Evolutionary conservation across 1,140 invertebrate species (phyloP).

Genomic region (Apis cerana): DNA sequence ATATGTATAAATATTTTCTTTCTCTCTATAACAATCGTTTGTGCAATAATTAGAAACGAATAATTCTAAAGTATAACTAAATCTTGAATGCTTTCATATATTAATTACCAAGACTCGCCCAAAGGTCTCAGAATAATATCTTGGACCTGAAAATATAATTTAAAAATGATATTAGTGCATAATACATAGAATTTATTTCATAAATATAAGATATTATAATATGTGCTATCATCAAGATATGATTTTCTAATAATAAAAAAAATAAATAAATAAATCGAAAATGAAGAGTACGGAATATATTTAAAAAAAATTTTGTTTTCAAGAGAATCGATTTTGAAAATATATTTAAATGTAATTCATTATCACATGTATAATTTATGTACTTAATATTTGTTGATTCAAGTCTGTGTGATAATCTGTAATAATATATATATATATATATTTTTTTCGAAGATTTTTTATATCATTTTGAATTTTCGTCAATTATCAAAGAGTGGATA

Average conservation of each 20-base stretch:
- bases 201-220: no score
- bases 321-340: no score
- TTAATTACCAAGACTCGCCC: slow-evolving; percentile 67
- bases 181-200: background rate
- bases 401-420: background rate
- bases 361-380: background rate
- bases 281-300: background rate
- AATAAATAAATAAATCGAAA: background rate
- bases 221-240: no score
- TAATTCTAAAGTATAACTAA: background rate
- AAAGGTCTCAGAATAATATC: slow-evolving; percentile 67
- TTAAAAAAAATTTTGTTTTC: background rate
- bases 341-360: no score
- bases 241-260: no score
- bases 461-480: background rate
- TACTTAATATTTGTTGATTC: background rate
- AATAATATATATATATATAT: background rate
- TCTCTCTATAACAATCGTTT: background rate
- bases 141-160: slow-evolving; percentile 59
- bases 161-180: background rate
- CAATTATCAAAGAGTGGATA: background rate
- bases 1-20: background rate
- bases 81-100: no score
- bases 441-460: background rate
- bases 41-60: background rate